phyloP scores from a whole-genome alignment of 2,888 invertebrate genomes.

The Catocala sponsa region DNA sequence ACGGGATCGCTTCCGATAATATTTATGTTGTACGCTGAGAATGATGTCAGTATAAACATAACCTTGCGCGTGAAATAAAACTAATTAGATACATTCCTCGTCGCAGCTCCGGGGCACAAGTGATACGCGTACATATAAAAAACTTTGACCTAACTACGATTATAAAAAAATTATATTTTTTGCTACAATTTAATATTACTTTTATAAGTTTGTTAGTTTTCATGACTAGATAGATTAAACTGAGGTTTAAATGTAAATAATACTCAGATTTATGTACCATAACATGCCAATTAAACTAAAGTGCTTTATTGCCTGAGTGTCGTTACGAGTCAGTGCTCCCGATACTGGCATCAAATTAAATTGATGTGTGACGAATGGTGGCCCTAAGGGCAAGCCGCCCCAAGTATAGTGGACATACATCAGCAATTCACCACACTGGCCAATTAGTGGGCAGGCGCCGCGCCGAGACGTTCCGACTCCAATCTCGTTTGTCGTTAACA shows the following conservation, averaged over 20 bases:
- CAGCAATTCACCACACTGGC: constrained; percentile 78
- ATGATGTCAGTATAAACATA: constrained; percentile 63
- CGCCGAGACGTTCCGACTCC: constrained; percentile 50
- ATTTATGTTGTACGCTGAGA: constrained; percentile 52
- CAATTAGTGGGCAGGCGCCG: constrained; percentile 74
- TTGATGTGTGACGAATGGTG: constrained; percentile 71
- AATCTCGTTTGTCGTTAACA: constrained; percentile 62
- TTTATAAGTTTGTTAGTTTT: too few relatives aligned
- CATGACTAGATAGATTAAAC: too few relatives aligned
- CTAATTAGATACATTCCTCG: constrained; percentile 46
- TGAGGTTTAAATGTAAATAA: too few relatives aligned
- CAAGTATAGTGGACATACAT: constrained; percentile 71
- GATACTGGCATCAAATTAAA: constrained; percentile 66
- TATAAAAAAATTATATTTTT: neutral
- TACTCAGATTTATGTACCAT: too few relatives aligned
- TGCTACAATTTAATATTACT: neutral
- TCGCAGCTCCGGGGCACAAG: constrained; percentile 31
- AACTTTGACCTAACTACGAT: constrained; percentile 5
- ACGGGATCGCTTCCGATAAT: constrained; percentile 46
- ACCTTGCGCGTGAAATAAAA: constrained; percentile 61
- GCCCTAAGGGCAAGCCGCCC: constrained; percentile 61
- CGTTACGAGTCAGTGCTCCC: constrained; percentile 59
- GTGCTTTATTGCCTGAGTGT: constrained; percentile 23
- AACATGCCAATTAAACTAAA: too few relatives aligned
- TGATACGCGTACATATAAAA: constrained; percentile 3